Percentiles rank a stretch among this genome's conserved stretches.
Conservation (phyloP, 2,113 vertebrate genomes). For the Rhynchopsitta pachyrhyncha region DNA sequence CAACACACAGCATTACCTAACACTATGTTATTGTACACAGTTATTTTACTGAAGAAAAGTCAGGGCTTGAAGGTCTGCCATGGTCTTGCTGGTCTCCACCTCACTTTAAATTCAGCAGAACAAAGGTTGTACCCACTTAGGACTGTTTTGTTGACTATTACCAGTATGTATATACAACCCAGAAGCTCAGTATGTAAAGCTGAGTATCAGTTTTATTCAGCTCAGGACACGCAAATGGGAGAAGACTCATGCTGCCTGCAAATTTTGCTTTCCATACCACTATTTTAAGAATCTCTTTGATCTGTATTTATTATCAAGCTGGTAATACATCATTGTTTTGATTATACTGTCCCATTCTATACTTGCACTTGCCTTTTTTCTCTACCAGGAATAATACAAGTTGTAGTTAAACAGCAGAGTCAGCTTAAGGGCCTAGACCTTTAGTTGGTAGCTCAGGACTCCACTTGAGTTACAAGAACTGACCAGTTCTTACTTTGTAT, state of each 20-base stretch:
- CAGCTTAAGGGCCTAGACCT: background rate
- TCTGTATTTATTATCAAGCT: background rate
- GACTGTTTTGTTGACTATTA: background rate
- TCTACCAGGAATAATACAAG: background rate
- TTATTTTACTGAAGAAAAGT: background rate
- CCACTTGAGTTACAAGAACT: background rate
- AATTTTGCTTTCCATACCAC: background rate
- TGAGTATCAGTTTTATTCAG: background rate
- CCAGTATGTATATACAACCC: background rate
- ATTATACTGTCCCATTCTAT: background rate
- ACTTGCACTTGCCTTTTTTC: background rate
- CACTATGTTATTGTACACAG: background rate
- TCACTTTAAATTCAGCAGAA: background rate
- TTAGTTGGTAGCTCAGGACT: background rate
- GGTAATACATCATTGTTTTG: background rate
- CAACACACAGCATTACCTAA: background rate
- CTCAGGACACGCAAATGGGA: background rate
- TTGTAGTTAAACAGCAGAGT: background rate
- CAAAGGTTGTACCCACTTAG: rapidly evolving
- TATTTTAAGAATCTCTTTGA: background rate
- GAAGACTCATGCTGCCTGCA: background rate
- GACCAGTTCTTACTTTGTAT: background rate
- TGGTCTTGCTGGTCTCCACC: background rate
- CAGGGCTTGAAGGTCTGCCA: background rate
- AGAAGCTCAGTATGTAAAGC: rapidly evolving